These are phyloP conservation scores for Mactromeris polynyma DNA, from an alignment of 2,888 invertebrate species.

Conservation along the genomic window DNA sequence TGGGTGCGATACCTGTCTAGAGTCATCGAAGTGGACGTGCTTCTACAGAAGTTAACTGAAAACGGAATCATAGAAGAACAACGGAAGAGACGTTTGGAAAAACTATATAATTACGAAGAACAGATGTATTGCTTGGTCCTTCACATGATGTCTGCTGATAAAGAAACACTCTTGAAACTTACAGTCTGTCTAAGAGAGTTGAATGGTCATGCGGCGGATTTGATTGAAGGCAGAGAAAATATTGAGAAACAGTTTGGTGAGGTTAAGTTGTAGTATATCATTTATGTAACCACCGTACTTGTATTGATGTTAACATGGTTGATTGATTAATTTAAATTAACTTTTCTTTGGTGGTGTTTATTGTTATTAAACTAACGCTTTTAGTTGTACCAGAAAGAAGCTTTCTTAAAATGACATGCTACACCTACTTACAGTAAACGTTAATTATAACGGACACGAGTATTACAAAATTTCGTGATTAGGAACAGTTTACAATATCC, in stretches of 20 bases:
- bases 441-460: too few species aligned
- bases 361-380: too few species aligned
- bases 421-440: too few species aligned
- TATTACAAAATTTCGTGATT: too few species aligned
- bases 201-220: slow-evolving; percentile 27
- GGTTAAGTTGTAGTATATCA: neutral
- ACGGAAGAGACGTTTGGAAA: neutral
- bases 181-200: slow-evolving; percentile 21
- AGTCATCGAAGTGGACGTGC: slow-evolving; percentile 22
- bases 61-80: slow-evolving; percentile 13
- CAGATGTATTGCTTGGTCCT: slow-evolving; percentile 32
- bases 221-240: slow-evolving; percentile 28
- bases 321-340: too few species aligned
- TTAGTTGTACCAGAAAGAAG: too few species aligned
- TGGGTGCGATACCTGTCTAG: slow-evolving; percentile 33
- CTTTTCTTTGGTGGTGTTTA: too few species aligned
- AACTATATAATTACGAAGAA: slow-evolving; percentile 27
- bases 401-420: too few species aligned
- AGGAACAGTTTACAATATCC: too few species aligned
- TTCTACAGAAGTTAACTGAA: slow-evolving; percentile 31
- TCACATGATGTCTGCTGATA: slow-evolving; percentile 19
- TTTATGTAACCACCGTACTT: neutral
- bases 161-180: slow-evolving; percentile 24
- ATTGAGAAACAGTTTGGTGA: slow-evolving; percentile 37
- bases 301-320: neutral